phyloP scores from a whole-genome alignment of 2,113 vertebrate species.

The Cairina moschata region DNA sequence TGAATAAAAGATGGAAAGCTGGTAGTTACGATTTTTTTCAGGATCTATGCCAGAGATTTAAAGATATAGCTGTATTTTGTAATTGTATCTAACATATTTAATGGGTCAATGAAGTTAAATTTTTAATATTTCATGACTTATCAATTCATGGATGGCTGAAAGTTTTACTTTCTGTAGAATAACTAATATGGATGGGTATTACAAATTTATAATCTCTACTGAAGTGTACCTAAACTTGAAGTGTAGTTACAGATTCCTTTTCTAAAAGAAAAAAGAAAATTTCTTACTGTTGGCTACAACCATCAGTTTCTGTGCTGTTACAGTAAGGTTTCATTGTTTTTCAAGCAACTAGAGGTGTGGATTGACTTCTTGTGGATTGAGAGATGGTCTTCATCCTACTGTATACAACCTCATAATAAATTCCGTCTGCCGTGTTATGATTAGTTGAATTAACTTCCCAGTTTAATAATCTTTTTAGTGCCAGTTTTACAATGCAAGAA shows the following conservation, averaged over 20 bases:
- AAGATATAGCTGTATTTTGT: neutral
- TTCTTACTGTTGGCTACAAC: neutral
- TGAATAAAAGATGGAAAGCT: neutral
- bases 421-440: neutral
- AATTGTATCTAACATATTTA: neutral
- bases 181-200: neutral
- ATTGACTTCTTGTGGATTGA: neutral
- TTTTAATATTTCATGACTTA: slow-evolving; percentile 54
- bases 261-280: neutral
- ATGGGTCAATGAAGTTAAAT: slow-evolving; percentile 16
- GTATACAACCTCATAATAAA: neutral
- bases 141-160: slow-evolving; percentile 12
- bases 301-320: neutral
- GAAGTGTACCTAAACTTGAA: neutral
- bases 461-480: neutral
- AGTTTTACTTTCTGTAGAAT: neutral
- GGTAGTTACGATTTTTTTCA: neutral
- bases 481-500: neutral
- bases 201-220: neutral
- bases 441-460: neutral
- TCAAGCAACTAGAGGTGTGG: neutral
- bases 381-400: neutral
- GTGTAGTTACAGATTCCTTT: neutral
- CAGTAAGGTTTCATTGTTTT: neutral
- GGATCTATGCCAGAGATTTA: neutral